Evolutionary conservation across 2,113 vertebrate genomes (phyloP).

Genomic region (Excalfactoria chinensis): DNA sequence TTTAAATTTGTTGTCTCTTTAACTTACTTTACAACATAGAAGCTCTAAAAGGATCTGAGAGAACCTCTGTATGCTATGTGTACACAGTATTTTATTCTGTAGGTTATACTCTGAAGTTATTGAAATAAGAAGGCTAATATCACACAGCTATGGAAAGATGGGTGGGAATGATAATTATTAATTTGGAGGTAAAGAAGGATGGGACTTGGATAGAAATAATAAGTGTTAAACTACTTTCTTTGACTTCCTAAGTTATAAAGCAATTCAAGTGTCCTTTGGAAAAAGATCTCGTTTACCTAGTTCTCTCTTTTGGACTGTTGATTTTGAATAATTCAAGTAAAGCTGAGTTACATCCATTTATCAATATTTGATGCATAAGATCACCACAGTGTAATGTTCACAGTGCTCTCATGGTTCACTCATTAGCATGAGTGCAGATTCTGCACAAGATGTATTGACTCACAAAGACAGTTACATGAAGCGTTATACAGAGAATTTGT

Average conservation of each 20-base stretch:
- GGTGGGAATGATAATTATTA: not conserved
- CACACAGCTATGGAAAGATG: not conserved
- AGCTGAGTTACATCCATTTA: not conserved
- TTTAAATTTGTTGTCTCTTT: not conserved
- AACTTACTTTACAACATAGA: not conserved
- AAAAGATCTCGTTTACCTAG: not conserved
- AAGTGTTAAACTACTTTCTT: not conserved
- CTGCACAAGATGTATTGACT: not conserved
- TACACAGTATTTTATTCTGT: not conserved
- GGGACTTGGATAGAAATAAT: not conserved
- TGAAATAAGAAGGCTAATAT: not conserved
- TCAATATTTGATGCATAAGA: conserved; percentile 13
- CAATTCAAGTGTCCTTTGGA: not conserved
- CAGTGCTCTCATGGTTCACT: not conserved
- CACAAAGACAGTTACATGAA: not conserved
- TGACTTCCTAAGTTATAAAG: not conserved
- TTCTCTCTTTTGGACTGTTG: not conserved
- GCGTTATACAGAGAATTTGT: not conserved
- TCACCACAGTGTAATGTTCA: not conserved
- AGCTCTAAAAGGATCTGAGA: not conserved
- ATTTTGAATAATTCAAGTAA: conserved; percentile 25
- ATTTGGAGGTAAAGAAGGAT: not conserved
- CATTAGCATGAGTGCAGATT: not conserved
- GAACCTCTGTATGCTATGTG: not conserved
- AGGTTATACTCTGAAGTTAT: not conserved